Conservation (phyloP, 2,113 vertebrate genomes). For the Cinclus mexicanus region DNA sequence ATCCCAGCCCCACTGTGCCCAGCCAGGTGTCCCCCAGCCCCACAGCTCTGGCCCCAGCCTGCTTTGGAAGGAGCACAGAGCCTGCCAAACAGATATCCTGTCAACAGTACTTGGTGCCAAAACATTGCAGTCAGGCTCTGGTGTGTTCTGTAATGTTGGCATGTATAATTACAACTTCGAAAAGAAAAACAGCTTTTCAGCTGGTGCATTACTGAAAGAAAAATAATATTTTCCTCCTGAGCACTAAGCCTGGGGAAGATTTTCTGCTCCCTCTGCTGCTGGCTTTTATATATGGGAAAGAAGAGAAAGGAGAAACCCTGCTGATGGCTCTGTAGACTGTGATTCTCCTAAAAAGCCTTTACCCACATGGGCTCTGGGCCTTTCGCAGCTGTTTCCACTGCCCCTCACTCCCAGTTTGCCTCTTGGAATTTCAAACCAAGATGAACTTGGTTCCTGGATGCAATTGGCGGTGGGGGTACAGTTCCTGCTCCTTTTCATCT, state of each 20-base stretch:
- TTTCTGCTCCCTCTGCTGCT: background rate
- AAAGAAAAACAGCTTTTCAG: conserved; percentile 25
- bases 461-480: background rate
- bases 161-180: background rate
- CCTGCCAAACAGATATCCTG: background rate
- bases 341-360: background rate
- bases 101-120: background rate
- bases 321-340: background rate
- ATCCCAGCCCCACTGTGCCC: background rate
- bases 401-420: background rate
- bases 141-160: background rate
- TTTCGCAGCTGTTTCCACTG: background rate
- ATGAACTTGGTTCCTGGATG: accelerated
- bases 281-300: background rate
- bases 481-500: background rate
- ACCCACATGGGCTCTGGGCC: no score
- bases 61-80: background rate
- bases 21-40: background rate
- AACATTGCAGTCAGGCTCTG: conserved; percentile 8
- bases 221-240: conserved; percentile 4
- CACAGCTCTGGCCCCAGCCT: background rate
- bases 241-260: background rate
- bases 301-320: background rate
- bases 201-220: background rate
- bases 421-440: background rate